Percentiles rank a stretch among this genome's conserved stretches.
Conservation (phyloP, 2,888 invertebrate genomes). For the Dorcus parallelipipedus region DNA sequence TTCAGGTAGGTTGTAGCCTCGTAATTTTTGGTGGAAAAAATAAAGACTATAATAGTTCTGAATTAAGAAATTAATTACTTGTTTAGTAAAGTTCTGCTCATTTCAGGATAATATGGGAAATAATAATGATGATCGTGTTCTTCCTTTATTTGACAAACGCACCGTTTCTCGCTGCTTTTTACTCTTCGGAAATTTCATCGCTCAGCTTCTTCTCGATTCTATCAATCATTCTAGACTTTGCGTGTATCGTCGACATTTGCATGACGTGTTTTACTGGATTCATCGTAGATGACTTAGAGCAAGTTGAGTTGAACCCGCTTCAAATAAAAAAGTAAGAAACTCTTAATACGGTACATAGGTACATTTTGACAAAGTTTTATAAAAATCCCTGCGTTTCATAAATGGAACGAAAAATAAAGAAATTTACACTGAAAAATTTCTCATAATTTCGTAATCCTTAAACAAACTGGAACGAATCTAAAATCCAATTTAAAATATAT, state of each 20-base stretch:
- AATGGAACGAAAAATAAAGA: neutral
- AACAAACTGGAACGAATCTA: neutral
- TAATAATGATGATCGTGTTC: constrained; percentile 21
- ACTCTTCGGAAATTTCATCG: neutral
- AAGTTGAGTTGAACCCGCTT: constrained; percentile 37
- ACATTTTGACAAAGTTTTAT: neutral
- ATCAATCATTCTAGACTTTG: constrained; percentile 22
- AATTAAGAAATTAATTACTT: neutral
- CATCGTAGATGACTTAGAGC: constrained; percentile 39
- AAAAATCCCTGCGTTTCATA: neutral
- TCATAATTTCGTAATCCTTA: neutral
- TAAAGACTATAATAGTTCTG: too few species aligned
- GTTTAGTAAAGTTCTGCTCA: neutral
- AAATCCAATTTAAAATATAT: neutral
- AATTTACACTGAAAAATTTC: neutral
- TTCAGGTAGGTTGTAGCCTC: constrained; percentile 20
- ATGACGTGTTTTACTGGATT: constrained; percentile 45
- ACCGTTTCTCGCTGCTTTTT: constrained; percentile 26
- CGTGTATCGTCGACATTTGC: constrained; percentile 39
- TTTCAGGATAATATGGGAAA: constrained; percentile 23
- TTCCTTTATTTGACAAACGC: constrained; percentile 14
- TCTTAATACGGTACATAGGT: neutral
- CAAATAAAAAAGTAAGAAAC: constrained; percentile 36
- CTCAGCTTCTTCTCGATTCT: neutral
- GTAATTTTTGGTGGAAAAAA: neutral